Base-by-base conservation (phyloP, 2,888 invertebrate species). In the Tyria jacobaeae region DNA sequence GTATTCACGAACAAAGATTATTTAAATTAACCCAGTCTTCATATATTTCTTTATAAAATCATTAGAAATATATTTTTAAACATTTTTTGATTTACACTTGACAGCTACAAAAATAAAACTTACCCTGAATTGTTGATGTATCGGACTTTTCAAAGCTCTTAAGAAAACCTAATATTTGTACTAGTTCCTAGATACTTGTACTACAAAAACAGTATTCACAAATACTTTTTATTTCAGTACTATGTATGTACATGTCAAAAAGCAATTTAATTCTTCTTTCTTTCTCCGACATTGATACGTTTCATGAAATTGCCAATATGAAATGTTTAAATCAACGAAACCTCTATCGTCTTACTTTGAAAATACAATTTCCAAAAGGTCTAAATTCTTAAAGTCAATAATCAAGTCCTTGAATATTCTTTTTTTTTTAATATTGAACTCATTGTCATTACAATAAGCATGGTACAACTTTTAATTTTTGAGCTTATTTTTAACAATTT, bases 91-190 rank as follows among this genome's bases (percentile, higher is more conserved):
- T 24, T n/a, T n/a, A n/a, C n/a, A n/a, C 48, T 48, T 24, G 47
- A 35, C 48, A 48, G 35, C 12, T 25, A 35, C 35, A 47, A 48
- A 35, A 56, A 56, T 48, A 48, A 6, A 24, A 48, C 47, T 25
- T 12, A 34, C 31, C 48, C 34, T 25, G 10, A 48, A 48, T 37
- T 25, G 48, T 55, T 15, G 37, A 10, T 6, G 21, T 34, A 7
- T 0, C 44, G 21, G 12, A 21, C 10, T 21, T 12, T 44, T 12
- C 12, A 44, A 21, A 44, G 44, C 44, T 21, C 35, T 14, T 14
- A 24, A 35, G 31, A 34, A 51, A n/a, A 17, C 12, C 12, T 17
- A 51, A 51, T 34, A 51, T 51, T n/a, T 31, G n/a, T 34, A 50
- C 50, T 44, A 21, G 12, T 21, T 10, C 1, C 12, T 21, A 44